Evolutionary conservation across 2,888 invertebrate genomes (phyloP).

Genomic region (Lasioglossum zephyrum): DNA sequence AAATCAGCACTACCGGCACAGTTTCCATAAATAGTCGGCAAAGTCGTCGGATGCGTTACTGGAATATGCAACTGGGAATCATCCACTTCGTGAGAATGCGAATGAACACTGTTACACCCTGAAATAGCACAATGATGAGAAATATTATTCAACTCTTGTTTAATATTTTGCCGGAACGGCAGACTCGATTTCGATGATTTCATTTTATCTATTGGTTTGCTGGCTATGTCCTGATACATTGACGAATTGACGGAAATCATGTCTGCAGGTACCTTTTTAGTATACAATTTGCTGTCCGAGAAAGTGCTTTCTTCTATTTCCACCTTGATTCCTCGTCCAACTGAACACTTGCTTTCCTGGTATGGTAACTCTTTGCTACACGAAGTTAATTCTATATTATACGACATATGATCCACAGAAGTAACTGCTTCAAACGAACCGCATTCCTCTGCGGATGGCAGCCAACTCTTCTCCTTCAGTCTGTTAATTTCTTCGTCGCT

Average conservation of each 20-base stretch:
- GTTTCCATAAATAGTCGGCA: conserved; percentile 72
- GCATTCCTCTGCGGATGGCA: conserved; percentile 47
- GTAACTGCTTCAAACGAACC: conserved; percentile 58
- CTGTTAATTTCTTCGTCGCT: conserved; percentile 69
- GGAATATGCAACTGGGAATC: conserved; percentile 71
- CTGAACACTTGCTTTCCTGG: conserved; percentile 58
- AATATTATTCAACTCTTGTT: conserved; percentile 69
- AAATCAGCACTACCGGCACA: conserved; percentile 72
- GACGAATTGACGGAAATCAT: conserved; percentile 49
- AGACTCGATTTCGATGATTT: conserved; percentile 62
- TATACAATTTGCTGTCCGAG: conserved; percentile 61
- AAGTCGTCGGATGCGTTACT: conserved; percentile 61
- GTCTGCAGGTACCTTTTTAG: conserved; percentile 57
- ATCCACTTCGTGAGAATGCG: conserved; percentile 69
- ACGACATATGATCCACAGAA: conserved; percentile 53
- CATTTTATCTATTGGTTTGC: conserved; percentile 61
- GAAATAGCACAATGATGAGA: conserved; percentile 68
- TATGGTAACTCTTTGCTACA: conserved; percentile 63
- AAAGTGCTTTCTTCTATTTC: conserved; percentile 63
- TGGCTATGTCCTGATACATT: conserved; percentile 56
- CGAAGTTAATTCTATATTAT: conserved; percentile 60
- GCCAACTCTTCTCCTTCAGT: conserved; percentile 56
- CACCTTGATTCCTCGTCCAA: conserved; percentile 66
- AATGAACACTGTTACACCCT: conserved; percentile 62
- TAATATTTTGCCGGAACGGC: conserved; percentile 64